phyloP scores from a whole-genome alignment of 2,113 vertebrate genomes.

The Okapia johnstoni region DNA sequence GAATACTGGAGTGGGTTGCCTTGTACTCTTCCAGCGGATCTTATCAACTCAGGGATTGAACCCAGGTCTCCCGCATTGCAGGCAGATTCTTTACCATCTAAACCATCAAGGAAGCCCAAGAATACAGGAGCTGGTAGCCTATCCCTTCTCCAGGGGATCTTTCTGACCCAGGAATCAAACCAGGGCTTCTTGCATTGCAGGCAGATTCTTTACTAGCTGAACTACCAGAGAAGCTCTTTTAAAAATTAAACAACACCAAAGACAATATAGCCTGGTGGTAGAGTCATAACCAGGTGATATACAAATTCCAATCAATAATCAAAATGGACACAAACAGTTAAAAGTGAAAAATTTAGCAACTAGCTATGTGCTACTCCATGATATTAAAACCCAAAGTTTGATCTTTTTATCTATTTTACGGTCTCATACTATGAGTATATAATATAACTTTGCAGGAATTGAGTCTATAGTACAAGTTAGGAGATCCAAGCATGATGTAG shows the following conservation, averaged over 20 bases:
- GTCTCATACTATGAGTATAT: neutral
- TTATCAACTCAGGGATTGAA: neutral
- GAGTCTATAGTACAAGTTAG: neutral
- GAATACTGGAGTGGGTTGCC: neutral
- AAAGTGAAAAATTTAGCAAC: neutral
- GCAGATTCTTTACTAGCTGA: neutral
- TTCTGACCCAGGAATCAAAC: neutral
- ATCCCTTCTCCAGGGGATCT: neutral
- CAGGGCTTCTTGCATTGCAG: neutral
- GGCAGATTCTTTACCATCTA: neutral
- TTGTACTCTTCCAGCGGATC: neutral
- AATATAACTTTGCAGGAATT: neutral
- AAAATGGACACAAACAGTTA: neutral
- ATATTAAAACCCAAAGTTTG: neutral
- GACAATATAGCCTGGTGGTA: neutral
- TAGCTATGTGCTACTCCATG: neutral
- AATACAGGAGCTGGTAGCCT: neutral
- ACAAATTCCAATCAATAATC: neutral
- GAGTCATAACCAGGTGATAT: neutral
- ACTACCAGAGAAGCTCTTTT: neutral
- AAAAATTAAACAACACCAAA: neutral
- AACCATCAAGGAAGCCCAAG: neutral
- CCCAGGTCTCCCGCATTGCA: rapidly evolving
- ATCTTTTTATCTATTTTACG: neutral
- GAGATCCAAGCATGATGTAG: neutral